Percentiles rank a stretch among this genome's conserved stretches.
phyloP scores from a whole-genome alignment of 2,888 invertebrate species.

The Lasioglossum oenotherae region DNA sequence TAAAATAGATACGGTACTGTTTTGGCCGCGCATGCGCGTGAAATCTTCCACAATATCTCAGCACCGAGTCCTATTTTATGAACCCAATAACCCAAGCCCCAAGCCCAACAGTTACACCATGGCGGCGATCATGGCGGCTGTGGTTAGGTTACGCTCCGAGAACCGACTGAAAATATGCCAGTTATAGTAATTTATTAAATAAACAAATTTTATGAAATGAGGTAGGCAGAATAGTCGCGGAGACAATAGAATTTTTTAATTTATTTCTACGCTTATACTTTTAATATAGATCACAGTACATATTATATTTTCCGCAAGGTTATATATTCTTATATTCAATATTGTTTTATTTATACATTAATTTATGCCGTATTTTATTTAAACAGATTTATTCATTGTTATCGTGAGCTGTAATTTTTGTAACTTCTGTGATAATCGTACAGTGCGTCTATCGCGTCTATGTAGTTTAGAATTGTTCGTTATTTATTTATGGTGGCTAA shows the following conservation, averaged over 20 bases:
- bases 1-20: no score
- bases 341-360: background rate
- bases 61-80: no score
- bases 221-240: background rate
- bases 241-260: background rate
- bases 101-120: constrained; percentile 22
- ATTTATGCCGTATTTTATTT: background rate
- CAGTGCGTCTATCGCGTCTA: background rate
- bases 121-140: constrained; percentile 48
- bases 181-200: constrained; percentile 48
- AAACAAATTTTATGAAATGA: constrained; percentile 50
- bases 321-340: constrained; percentile 9
- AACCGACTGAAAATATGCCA: constrained; percentile 37
- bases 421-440: background rate
- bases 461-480: background rate
- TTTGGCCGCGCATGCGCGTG: no score
- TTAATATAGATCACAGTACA: background rate
- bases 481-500: background rate
- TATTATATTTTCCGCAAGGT: constrained; percentile 7
- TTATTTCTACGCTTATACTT: background rate
- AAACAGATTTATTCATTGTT: background rate
- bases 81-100: no score
- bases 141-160: constrained; percentile 21
- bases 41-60: no score
- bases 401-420: background rate